Evolutionary conservation across 2,888 invertebrate genomes (phyloP), one percentile per base, ranked within the genome.

Genomic region (Oxyteleia sp.): DNA sequence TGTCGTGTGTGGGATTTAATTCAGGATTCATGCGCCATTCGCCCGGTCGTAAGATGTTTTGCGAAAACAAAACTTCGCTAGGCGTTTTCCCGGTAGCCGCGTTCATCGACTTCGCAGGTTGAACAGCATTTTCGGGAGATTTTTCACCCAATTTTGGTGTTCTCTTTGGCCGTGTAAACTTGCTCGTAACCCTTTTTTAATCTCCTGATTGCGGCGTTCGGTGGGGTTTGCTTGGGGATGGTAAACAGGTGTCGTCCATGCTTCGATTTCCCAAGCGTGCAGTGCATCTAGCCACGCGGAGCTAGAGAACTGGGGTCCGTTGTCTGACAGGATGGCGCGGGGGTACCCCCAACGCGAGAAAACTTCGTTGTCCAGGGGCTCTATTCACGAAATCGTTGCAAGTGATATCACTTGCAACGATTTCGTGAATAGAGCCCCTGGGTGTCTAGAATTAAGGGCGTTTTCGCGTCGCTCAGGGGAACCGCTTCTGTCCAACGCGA

Each of bases 261-360:
- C 15, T 1, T 43, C 15, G 8, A 43, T 43, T 2, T 43, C 43
- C 43, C 43, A 43, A 2, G 3, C 10, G 5, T 43, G 8, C 10
- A 43, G 13, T 10, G 43, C 15, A 10, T 43, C 16, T 3, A 2
- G 15, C 43, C 43, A 43, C 10, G 8, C 15, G 43, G 43, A 3
- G 15, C 43, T 15, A 8, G 3, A 4, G 15, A 43, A 43, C n/a
- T 35, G 35, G 18, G 55, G 26, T 18, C 18, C 11, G 35, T 18
- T 57, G 16, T 55, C 55, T 10, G 55, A 18, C 13, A 16, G n/a
- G 1, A 55, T 20, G 1, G 55, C n/a, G 15, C 35, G 41, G 5
- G 47, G 47, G 16, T 7, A 63, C 11, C 47, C 63, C 47, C 47
- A 63, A 8, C 63, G 29, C 0, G 51, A 15, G 26, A 66, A 66